phyloP scores from a whole-genome alignment of 2,888 invertebrate genomes.

The Plusia festucae region DNA sequence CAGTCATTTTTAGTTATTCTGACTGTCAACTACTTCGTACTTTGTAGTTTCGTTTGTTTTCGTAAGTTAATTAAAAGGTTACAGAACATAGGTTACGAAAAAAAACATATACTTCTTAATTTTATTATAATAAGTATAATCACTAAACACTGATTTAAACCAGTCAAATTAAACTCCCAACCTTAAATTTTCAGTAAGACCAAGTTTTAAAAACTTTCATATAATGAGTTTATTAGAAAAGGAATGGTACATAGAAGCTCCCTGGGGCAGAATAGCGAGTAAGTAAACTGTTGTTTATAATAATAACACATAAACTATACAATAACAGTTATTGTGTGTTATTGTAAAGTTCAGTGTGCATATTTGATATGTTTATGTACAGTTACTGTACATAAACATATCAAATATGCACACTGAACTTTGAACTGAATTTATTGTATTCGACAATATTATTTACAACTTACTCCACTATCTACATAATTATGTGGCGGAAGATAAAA shows the following conservation, averaged over 20 bases:
- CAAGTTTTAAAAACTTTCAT: not conserved
- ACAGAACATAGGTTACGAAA: not conserved
- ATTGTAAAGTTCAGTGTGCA: too few species aligned
- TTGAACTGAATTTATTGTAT: conserved; percentile 19
- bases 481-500: not conserved
- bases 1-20: not conserved
- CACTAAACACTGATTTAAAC: not conserved
- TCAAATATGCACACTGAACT: conserved; percentile 24
- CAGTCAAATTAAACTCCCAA: not conserved
- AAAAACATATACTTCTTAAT: too few species aligned
- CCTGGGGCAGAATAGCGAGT: conserved; percentile 84
- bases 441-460: not conserved
- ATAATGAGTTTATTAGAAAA: conserved; percentile 75
- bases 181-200: not conserved
- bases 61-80: not conserved
- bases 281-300: conserved; percentile 60
- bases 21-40: too few species aligned
- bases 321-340: too few species aligned
- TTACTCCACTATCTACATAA: not conserved
- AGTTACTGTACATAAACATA: not conserved
- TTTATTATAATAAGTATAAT: too few species aligned
- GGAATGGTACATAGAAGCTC: conserved; percentile 83
- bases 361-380: too few species aligned
- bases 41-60: not conserved
- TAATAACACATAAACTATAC: conserved; percentile 24